Conservation (phyloP, 2,113 vertebrate species). For the Pollachius pollachius region DNA sequence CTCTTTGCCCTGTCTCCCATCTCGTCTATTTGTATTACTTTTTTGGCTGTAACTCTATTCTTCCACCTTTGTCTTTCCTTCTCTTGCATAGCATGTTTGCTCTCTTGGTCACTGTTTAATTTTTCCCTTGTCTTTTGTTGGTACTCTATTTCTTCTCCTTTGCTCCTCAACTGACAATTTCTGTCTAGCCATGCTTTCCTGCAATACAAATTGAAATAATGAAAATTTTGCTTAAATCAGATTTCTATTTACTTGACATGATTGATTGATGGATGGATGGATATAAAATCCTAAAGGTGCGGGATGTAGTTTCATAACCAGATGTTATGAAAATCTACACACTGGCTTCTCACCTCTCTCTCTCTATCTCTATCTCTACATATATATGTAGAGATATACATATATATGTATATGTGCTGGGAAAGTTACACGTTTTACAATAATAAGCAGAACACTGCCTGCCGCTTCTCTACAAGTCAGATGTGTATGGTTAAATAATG, state of each 20-base stretch:
- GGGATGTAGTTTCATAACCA: no score
- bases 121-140: conserved; percentile 2
- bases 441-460: background rate
- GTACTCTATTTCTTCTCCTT: conserved; percentile 10
- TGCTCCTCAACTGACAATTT: conserved; percentile 20
- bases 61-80: conserved; percentile 4
- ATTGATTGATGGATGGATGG: no score
- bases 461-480: background rate
- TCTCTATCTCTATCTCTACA: no score
- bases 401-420: no score
- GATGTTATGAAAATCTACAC: background rate
- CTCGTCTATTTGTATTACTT: background rate
- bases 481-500: background rate
- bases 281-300: no score
- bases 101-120: conserved; percentile 3
- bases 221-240: background rate
- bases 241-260: background rate
- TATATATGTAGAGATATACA: background rate
- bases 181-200: conserved; percentile 2
- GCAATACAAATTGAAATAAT: background rate
- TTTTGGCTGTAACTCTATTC: background rate
- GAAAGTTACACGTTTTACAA: background rate
- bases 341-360: background rate
- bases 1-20: conserved; percentile 2
- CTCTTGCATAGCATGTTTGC: background rate